These are phyloP conservation scores for Cinclus cinclus DNA, from an alignment of 2,113 vertebrate genomes.

Conservation along the genomic window DNA sequence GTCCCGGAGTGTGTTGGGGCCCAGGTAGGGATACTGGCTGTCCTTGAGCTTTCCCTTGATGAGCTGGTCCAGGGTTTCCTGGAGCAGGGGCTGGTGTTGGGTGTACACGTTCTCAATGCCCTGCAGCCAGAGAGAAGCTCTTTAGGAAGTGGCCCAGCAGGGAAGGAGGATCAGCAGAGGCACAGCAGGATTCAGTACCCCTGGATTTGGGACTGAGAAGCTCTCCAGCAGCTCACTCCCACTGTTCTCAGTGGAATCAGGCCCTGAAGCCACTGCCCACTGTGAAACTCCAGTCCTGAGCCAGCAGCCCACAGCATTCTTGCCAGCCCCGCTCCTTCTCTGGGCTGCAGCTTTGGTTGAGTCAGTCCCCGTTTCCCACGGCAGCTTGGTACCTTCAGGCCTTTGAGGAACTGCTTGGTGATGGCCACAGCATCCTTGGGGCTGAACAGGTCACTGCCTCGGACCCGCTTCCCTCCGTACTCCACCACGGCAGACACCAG, in stretches of 20 bases:
- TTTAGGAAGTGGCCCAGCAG: background rate
- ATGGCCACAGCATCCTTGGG: slow-evolving; percentile 93
- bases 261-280: background rate
- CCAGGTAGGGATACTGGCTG: slow-evolving; percentile 92
- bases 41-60: slow-evolving; percentile 95
- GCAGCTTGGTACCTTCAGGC: slow-evolving; percentile 82
- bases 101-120: slow-evolving; percentile 96
- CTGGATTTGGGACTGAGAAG: background rate
- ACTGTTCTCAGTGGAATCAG: fast-evolving
- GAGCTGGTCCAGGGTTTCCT: slow-evolving; percentile 93
- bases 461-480: slow-evolving; percentile 89
- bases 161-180: background rate
- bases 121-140: slow-evolving; percentile 55
- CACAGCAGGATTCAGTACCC: background rate
- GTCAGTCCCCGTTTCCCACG: fast-evolving
- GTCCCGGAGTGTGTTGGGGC: slow-evolving; percentile 84
- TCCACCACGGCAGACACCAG: slow-evolving; percentile 88
- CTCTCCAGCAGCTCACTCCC: background rate
- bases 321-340: background rate
- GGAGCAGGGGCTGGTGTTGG: slow-evolving; percentile 92
- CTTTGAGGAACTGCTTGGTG: slow-evolving; percentile 98
- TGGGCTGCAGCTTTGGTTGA: background rate
- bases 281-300: background rate
- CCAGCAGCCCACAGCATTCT: background rate
- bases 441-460: slow-evolving; percentile 92